Conservation (phyloP, 2,888 invertebrate genomes). For the Hipparchia sbordonii region DNA sequence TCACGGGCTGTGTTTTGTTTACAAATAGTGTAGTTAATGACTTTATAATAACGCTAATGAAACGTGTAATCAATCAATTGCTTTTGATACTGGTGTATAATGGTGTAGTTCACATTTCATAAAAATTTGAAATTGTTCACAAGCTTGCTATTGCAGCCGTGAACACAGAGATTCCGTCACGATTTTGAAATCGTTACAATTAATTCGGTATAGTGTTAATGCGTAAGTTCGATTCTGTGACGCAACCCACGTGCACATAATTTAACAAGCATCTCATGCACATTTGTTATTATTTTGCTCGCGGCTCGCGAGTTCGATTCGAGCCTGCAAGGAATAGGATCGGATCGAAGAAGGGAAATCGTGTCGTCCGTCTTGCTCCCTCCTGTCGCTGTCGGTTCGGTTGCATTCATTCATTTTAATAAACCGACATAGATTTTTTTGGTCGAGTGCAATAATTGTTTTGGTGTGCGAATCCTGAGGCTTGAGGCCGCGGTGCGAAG, state of each 20-base stretch:
- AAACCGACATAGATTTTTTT: conserved; percentile 60
- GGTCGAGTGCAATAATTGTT: conserved; percentile 59
- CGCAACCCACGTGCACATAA: conserved; percentile 81
- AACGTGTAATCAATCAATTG: conserved; percentile 58
- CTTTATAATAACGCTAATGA: conserved; percentile 60
- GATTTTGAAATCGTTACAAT: conserved; percentile 55
- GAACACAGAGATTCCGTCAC: conserved; percentile 62
- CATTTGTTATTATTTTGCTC: conserved; percentile 89
- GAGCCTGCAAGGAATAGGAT: conserved; percentile 58
- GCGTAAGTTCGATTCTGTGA: conserved; percentile 64
- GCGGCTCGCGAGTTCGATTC: conserved; percentile 86
- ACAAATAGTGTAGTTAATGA: conserved; percentile 73
- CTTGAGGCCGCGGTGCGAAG: conserved; percentile 48
- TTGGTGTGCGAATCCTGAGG: conserved; percentile 53
- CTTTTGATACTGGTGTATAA: conserved; percentile 66
- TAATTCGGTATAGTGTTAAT: conserved; percentile 55
- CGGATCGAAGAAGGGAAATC: conserved; percentile 69
- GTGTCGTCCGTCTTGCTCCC: conserved; percentile 68
- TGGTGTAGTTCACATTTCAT: conserved; percentile 73
- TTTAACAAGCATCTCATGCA: conserved; percentile 82
- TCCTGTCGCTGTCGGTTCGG: conserved; percentile 55
- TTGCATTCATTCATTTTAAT: conserved; percentile 57
- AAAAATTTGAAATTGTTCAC: conserved; percentile 68
- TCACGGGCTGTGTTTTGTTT: conserved; percentile 78
- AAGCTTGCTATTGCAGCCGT: conserved; percentile 56